A percentile compares a stretch with the other conserved stretches of the same genome.
Conservation (phyloP, 1,140 invertebrate genomes). For the Euwallacea fornicatus region DNA sequence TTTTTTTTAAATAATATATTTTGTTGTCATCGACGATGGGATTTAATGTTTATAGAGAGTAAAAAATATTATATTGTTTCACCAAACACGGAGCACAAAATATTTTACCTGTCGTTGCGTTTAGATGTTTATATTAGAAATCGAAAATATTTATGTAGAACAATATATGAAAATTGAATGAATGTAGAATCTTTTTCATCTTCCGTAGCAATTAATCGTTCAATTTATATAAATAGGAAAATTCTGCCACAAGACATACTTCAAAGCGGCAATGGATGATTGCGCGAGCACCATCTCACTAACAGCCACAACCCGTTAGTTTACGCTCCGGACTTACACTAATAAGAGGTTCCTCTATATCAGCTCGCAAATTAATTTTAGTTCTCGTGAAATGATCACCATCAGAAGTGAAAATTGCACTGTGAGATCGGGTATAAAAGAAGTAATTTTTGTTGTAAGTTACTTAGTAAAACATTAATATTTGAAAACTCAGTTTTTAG, state of each 20-base stretch:
- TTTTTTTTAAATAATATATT: no score
- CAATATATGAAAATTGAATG: constrained; percentile 16
- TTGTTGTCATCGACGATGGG: no score
- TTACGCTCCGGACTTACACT: no score
- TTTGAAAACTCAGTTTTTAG: no score
- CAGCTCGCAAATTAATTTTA: background rate
- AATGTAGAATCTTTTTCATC: no score
- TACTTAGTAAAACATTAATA: background rate
- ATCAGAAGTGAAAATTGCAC: background rate
- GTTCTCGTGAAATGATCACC: background rate
- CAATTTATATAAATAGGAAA: no score
- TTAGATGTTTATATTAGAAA: constrained; percentile 24
- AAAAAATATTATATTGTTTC: no score
- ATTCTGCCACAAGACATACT: no score
- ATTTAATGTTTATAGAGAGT: background rate
- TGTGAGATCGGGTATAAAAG: constrained; percentile 41
- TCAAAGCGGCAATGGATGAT: no score
- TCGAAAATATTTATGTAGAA: constrained; percentile 28
- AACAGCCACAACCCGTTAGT: no score
- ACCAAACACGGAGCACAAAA: background rate
- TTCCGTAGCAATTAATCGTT: no score
- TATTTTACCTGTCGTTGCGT: constrained; percentile 22
- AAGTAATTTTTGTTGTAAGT: constrained; percentile 46
- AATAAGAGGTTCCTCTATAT: background rate
- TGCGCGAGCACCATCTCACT: no score